These are phyloP conservation scores for Tragelaphus oryx DNA, from an alignment of 2,797 vertebrate species.

Conservation along the genomic window DNA sequence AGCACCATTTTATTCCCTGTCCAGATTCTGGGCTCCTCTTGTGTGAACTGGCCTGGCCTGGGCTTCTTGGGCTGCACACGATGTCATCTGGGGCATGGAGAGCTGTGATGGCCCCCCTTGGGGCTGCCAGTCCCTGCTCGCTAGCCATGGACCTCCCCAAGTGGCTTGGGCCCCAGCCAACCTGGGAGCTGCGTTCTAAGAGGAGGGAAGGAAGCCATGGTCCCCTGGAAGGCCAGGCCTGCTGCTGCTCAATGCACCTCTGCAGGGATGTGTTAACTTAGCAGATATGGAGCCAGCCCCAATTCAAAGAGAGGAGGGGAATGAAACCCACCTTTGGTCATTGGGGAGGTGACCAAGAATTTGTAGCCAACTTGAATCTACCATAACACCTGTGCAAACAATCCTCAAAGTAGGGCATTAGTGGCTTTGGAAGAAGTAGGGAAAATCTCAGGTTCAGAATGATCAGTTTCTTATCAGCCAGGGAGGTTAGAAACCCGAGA, in stretches of 20 bases:
- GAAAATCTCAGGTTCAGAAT: not conserved
- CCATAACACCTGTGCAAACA: not conserved
- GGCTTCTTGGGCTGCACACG: not conserved
- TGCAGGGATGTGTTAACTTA: not conserved
- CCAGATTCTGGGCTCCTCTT: not conserved
- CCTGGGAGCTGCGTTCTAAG: not conserved
- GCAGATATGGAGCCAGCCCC: not conserved
- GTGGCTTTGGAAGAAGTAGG: not conserved
- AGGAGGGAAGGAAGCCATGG: not conserved
- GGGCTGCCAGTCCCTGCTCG: not conserved
- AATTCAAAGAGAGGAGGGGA: no score
- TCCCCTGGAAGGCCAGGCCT: not conserved
- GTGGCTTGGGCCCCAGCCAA: not conserved
- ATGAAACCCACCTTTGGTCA: not conserved
- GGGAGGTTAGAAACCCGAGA: not conserved
- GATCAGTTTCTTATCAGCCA: not conserved
- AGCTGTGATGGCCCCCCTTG: not conserved
- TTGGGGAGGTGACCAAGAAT: not conserved
- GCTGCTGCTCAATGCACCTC: accelerated
- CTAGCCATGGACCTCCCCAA: not conserved
- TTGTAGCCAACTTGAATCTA: not conserved
- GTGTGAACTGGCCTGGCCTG: not conserved
- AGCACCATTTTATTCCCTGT: not conserved
- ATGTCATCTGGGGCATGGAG: not conserved
- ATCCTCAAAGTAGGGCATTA: not conserved